phyloP scores from a whole-genome alignment of 1,140 invertebrate genomes.

The Cydia pomonella region DNA sequence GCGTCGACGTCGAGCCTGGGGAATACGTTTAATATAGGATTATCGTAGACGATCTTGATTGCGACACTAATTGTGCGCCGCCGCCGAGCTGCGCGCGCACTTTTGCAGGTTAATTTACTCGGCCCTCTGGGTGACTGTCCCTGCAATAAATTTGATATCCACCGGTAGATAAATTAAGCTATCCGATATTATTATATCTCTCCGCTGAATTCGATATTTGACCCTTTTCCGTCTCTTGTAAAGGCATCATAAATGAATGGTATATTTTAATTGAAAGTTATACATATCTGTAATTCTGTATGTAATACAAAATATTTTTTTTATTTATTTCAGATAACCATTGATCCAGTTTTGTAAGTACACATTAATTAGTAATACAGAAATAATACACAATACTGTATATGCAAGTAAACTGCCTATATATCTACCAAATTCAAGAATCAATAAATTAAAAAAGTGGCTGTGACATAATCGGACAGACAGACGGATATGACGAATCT shows the following conservation, averaged over 20 bases:
- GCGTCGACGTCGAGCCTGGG: slow-evolving; percentile 34
- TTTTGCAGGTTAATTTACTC: slow-evolving; percentile 45
- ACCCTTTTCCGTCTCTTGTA: not conserved
- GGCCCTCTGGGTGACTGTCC: slow-evolving; percentile 32
- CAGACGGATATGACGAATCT: too few relatives aligned
- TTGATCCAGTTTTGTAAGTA: too few relatives aligned
- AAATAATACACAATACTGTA: too few relatives aligned
- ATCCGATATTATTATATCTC: slow-evolving; percentile 29
- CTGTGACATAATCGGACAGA: too few relatives aligned
- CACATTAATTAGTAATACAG: too few relatives aligned
- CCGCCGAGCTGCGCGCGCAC: slow-evolving; percentile 47
- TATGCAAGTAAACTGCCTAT: too few relatives aligned
- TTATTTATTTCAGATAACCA: too few relatives aligned
- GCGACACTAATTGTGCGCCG: slow-evolving; percentile 56
- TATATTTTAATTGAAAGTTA: not conserved
- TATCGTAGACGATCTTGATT: slow-evolving; percentile 59
- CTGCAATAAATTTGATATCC: slow-evolving; percentile 33
- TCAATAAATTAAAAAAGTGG: too few relatives aligned
- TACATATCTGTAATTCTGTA: too few relatives aligned
- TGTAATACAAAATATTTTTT: too few relatives aligned
- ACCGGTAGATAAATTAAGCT: slow-evolving; percentile 32
- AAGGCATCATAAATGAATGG: not conserved
- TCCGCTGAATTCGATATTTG: slow-evolving; percentile 11
- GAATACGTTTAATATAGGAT: slow-evolving; percentile 51
- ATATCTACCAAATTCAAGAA: too few relatives aligned